phyloP scores from a whole-genome alignment of 2,797 vertebrate genomes.

The Channa striata region DNA sequence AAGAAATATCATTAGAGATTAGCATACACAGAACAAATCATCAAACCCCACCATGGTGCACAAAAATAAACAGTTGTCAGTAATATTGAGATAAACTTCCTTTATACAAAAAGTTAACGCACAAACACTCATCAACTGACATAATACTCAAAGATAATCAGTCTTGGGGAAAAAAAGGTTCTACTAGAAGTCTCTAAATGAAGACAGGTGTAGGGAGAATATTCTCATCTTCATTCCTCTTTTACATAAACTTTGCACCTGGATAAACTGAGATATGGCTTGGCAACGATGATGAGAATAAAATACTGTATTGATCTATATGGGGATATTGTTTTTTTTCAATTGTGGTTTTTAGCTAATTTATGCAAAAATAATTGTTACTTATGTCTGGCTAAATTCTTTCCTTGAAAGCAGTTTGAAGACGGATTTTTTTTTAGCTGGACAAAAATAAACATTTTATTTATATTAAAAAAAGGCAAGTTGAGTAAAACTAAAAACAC shows the following conservation, averaged over 20 bases:
- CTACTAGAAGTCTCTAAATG: no score
- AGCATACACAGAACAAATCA: neutral
- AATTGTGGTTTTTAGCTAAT: neutral
- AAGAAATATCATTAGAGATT: slow-evolving; percentile 6
- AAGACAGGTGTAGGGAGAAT: no score
- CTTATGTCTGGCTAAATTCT: neutral
- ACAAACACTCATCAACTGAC: neutral
- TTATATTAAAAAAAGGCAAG: no score
- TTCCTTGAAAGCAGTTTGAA: neutral
- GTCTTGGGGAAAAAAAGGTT: no score
- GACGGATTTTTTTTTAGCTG: no score
- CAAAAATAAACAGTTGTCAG: neutral
- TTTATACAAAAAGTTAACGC: neutral
- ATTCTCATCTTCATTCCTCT: no score
- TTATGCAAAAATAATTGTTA: neutral
- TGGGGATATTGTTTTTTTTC: no score
- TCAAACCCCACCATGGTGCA: neutral
- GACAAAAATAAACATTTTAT: no score
- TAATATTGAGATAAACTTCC: neutral
- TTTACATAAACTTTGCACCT: no score
- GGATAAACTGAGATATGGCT: no score
- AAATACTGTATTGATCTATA: no score
- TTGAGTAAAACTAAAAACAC: neutral
- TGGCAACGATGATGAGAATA: no score
- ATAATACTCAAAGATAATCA: neutral